Evolutionary conservation across 2,797 vertebrate species (phyloP).

Genomic region (Vespertilio murinus): DNA sequence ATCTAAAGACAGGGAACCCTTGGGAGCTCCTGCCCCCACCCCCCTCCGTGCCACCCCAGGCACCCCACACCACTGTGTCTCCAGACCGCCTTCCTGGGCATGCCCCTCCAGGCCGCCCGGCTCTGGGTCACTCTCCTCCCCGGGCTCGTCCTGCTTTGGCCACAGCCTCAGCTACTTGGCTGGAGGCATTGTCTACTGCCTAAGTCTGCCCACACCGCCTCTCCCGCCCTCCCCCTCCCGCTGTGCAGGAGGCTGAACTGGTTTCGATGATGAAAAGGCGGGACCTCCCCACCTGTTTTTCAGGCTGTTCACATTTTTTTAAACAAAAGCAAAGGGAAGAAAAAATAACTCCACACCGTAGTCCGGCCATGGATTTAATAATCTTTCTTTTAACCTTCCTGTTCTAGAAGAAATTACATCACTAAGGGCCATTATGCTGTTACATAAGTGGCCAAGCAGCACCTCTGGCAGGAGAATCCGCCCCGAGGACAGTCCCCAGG

Average conservation of each 20-base stretch:
- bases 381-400: background rate
- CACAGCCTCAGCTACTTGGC: accelerated
- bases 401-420: background rate
- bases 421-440: background rate
- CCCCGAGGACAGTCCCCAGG: accelerated
- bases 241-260: background rate
- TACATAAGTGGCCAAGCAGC: accelerated
- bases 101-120: accelerated
- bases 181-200: accelerated
- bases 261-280: accelerated
- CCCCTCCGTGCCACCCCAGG: accelerated
- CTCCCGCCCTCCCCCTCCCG: background rate
- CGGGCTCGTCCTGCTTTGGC: background rate
- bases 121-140: background rate
- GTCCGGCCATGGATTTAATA: background rate
- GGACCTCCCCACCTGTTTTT: accelerated
- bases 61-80: accelerated
- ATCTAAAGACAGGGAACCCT: no score
- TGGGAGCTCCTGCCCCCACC: accelerated
- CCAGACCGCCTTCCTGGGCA: background rate
- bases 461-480: background rate
- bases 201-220: accelerated
- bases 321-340: background rate
- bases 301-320: background rate
- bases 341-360: background rate